Conservation (phyloP, 2,113 vertebrate genomes). For the Danionella cerebrum region DNA sequence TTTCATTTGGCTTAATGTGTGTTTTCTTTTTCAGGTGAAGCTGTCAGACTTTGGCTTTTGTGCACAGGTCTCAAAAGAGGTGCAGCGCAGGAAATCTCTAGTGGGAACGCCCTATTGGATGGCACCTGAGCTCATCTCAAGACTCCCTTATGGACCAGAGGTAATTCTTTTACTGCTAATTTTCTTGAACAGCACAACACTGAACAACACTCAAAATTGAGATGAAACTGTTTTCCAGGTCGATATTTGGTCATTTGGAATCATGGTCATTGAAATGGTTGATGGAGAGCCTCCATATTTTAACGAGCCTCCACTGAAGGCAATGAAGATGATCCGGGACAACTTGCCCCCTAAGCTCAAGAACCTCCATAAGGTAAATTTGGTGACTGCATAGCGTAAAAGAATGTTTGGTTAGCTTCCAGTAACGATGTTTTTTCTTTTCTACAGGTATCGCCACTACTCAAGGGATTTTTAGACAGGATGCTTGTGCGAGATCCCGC, state of each 20-base stretch:
- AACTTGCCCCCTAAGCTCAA: conserved; percentile 90
- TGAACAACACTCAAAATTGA: background rate
- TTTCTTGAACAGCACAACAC: background rate
- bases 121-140: conserved; percentile 47
- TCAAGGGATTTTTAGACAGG: conserved; percentile 86
- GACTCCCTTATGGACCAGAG: conserved; percentile 47
- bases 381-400: background rate
- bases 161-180: conserved; percentile 1
- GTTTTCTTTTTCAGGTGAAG: conserved; percentile 72
- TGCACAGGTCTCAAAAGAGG: conserved; percentile 44
- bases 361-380: conserved; percentile 82
- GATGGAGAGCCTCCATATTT: conserved; percentile 94
- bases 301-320: conserved; percentile 90
- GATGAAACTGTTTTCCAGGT: conserved; percentile 55
- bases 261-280: conserved; percentile 98
- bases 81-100: conserved; percentile 40
- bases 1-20: background rate
- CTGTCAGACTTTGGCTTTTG: conserved; percentile 90
- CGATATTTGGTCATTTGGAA: conserved; percentile 92
- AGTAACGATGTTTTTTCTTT: background rate
- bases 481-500: conserved; percentile 82
- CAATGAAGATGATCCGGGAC: conserved; percentile 98
- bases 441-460: conserved; percentile 76
- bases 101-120: conserved; percentile 48
- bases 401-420: background rate